These are phyloP conservation scores for Dallia pectoralis DNA, from an alignment of 2,797 vertebrate genomes.

Conservation along the genomic window DNA sequence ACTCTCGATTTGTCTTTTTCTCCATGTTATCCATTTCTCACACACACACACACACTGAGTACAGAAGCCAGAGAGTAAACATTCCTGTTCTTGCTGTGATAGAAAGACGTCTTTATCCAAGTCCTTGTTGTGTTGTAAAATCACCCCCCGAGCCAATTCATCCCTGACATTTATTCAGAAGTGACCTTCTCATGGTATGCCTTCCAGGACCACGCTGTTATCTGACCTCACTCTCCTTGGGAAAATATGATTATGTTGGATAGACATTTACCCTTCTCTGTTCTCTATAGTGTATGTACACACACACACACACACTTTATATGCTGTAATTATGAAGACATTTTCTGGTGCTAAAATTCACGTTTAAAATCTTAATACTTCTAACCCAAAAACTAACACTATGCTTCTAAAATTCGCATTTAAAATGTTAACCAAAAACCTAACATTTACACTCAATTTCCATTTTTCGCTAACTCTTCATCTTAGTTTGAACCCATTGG, in stretches of 20 bases:
- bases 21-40: neutral
- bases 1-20: neutral
- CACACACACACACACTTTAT: neutral
- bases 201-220: constrained; percentile 54
- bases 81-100: constrained; percentile 57
- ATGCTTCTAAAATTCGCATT: no score
- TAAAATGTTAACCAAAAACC: no score
- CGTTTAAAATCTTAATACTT: no score
- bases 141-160: constrained; percentile 64
- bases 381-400: no score
- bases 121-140: constrained; percentile 67
- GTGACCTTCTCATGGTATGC: constrained; percentile 71
- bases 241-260: constrained; percentile 54
- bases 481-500: no score
- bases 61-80: constrained; percentile 47
- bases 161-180: constrained; percentile 73
- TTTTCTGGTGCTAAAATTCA: no score
- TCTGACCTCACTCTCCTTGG: constrained; percentile 45
- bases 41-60: constrained; percentile 6
- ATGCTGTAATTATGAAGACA: neutral
- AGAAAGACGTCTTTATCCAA: constrained; percentile 55
- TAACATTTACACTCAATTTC: no score
- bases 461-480: no score
- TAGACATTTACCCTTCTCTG: constrained; percentile 52
- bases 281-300: neutral